Evolutionary conservation across 2,888 invertebrate genomes (phyloP).

Genomic region (Stomorhina lunata): DNA sequence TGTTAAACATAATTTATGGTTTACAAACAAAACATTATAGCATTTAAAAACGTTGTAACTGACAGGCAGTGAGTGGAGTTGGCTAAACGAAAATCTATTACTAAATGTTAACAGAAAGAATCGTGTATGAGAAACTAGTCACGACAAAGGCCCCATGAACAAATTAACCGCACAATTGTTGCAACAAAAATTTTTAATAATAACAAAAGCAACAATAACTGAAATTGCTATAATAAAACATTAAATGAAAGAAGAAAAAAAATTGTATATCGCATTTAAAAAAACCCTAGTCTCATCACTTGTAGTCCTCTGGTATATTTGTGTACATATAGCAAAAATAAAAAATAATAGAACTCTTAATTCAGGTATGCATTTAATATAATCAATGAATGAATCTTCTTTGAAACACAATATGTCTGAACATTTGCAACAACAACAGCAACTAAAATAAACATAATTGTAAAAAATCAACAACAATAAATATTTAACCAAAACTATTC

Average conservation of each 20-base stretch:
- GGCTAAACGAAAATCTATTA: constrained; percentile 19
- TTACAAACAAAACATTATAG: constrained; percentile 38
- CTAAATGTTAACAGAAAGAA: constrained; percentile 69
- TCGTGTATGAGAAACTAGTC: constrained; percentile 77
- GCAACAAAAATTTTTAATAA: constrained; percentile 32
- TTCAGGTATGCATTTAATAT: too few relatives aligned
- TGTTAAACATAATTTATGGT: constrained; percentile 46
- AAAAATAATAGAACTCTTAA: background rate
- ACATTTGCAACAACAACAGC: background rate
- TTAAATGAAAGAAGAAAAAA: background rate
- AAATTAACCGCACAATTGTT: constrained; percentile 61
- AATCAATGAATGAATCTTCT: constrained; percentile 63
- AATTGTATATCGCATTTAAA: constrained; percentile 35
- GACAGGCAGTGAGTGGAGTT: background rate
- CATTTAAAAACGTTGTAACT: constrained; percentile 54
- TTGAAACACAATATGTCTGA: constrained; percentile 40
- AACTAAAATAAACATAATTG: background rate
- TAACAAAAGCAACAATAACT: constrained; percentile 11
- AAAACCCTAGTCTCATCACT: constrained; percentile 15
- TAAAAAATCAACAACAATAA: constrained; percentile 10
- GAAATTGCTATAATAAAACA: constrained; percentile 29
- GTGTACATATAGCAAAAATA: background rate
- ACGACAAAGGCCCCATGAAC: constrained; percentile 73
- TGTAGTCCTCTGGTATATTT: background rate
- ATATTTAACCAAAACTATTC: constrained; percentile 24